These are phyloP conservation scores for Whitmania pigra DNA, from an alignment of 1,140 invertebrate species.

Conservation along the genomic window DNA sequence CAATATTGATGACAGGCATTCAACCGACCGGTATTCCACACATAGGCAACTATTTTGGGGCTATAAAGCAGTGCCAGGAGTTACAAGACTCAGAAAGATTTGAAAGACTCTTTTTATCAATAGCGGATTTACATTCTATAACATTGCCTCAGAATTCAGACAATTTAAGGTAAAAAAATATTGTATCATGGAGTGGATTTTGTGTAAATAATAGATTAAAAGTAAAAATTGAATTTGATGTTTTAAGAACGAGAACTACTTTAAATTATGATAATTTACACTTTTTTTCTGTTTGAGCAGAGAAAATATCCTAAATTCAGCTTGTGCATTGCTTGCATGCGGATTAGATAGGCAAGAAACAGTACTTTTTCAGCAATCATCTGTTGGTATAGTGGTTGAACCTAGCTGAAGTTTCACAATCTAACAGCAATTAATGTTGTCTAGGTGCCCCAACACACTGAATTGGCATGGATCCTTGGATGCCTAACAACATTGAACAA, in stretches of 20 bases:
- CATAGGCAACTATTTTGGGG: conserved; percentile 92
- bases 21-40: conserved; percentile 89
- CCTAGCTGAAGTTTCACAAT: neutral
- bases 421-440: neutral
- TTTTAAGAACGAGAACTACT: neutral
- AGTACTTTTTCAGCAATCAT: conserved; percentile 78
- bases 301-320: conserved; percentile 60
- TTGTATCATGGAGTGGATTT: no score
- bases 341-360: conserved; percentile 72
- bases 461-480: conserved; percentile 76
- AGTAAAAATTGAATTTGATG: neutral
- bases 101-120: conserved; percentile 55
- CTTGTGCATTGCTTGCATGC: conserved; percentile 74
- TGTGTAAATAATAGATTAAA: conserved; percentile 10
- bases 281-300: conserved; percentile 28
- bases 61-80: conserved; percentile 69
- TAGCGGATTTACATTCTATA: conserved; percentile 89
- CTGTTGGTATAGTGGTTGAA: conserved; percentile 38
- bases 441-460: conserved; percentile 55
- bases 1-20: conserved; percentile 70
- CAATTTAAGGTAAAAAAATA: conserved; percentile 43
- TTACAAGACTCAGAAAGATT: conserved; percentile 51
- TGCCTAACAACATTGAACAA: conserved; percentile 71
- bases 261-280: no score
- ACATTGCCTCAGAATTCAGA: conserved; percentile 67